Base-by-base conservation (phyloP, 2,888 invertebrate species). In the Palloptera scutellata region DNA sequence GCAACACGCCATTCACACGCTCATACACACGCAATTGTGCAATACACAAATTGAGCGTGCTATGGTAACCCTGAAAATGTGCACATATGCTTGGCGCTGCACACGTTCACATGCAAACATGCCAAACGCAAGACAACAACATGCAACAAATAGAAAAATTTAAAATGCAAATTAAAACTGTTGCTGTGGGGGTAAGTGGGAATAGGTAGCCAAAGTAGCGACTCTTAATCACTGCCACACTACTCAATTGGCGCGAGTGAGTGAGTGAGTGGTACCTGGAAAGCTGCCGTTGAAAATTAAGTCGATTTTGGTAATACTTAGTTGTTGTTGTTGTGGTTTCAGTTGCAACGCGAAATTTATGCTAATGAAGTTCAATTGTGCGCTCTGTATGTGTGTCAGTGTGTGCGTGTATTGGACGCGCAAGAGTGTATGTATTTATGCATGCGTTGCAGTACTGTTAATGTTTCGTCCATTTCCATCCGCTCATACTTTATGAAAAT, bases 121-220 rank as follows among this genome's bases (percentile, higher is more conserved):
- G n/a, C 48, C 9, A 8, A n/a, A 48, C 48, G 9, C 59, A 43
- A 13, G 15, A 20, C 15, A 30, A 15, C 61, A 43, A n/a, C 30
- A 30, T 30, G 10, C 20, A 15, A 60, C 43, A 19, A 17, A 41
- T 61, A 40, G 8, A 30, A 41, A 61, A 64, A 67, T 70, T 65
- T 70, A 67, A 70, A 70, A 70, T 70, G 67, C 59, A 70, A 70
- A 70, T 70, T 67, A 67, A 70, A 70, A 51, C 30, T 48, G 30
- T 30, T 64, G 64, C 15, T 48, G 20, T 19, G 15, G 4, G 54
- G n/a, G 6, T 13, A 54, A 53, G 10, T n/a, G 10, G 13, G n/a
- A 45, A 48, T 48, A n/a, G 48, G 48, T 15, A 48, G n/a, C 1
- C 15, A 13, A 15, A 48, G 48, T 15, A 15, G 48, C 8, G 13